Percentiles rank a stretch among this genome's conserved stretches.
Conservation (phyloP, 2,113 vertebrate genomes). For the Azemiops feae region DNA sequence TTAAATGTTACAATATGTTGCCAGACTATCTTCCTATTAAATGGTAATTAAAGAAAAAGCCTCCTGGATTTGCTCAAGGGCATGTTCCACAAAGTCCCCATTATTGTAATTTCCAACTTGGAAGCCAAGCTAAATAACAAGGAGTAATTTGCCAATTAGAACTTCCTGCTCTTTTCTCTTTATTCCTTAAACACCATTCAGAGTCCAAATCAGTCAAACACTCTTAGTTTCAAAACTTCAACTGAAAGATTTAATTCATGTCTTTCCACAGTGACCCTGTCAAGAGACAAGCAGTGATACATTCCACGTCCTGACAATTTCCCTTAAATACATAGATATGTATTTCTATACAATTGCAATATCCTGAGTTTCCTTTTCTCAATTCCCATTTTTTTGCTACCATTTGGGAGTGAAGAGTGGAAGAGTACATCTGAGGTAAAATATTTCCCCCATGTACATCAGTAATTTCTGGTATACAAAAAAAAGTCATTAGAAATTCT, state of each 20-base stretch:
- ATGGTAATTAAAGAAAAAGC: conserved; percentile 77
- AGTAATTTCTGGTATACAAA: conserved; percentile 31
- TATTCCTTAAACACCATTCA: conserved; percentile 79
- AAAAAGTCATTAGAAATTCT: conserved; percentile 17
- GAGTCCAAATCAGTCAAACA: conserved; percentile 75
- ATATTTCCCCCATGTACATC: conserved; percentile 23
- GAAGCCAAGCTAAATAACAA: conserved; percentile 87
- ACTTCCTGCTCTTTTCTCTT: conserved; percentile 81
- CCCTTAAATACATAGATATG: conserved; percentile 52
- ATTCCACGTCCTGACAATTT: conserved; percentile 63
- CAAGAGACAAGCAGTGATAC: conserved; percentile 71
- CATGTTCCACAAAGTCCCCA: conserved; percentile 80
- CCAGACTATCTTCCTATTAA: conserved; percentile 76
- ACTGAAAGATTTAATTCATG: conserved; percentile 76
- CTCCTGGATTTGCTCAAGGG: conserved; percentile 73
- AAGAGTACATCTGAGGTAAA: background rate
- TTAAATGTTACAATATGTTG: conserved; percentile 82
- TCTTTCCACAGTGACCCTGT: conserved; percentile 73
- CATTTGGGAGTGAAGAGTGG: conserved; percentile 28
- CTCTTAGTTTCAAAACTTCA: conserved; percentile 79
- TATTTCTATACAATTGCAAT: conserved; percentile 46
- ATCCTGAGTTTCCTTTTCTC: conserved; percentile 53
- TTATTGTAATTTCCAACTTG: conserved; percentile 84
- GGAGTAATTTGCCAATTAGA: conserved; percentile 89
- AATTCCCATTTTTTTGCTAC: conserved; percentile 62